These are phyloP conservation scores for Lagopus leucura DNA, from an alignment of 2,113 vertebrate species.

Conservation along the genomic window DNA sequence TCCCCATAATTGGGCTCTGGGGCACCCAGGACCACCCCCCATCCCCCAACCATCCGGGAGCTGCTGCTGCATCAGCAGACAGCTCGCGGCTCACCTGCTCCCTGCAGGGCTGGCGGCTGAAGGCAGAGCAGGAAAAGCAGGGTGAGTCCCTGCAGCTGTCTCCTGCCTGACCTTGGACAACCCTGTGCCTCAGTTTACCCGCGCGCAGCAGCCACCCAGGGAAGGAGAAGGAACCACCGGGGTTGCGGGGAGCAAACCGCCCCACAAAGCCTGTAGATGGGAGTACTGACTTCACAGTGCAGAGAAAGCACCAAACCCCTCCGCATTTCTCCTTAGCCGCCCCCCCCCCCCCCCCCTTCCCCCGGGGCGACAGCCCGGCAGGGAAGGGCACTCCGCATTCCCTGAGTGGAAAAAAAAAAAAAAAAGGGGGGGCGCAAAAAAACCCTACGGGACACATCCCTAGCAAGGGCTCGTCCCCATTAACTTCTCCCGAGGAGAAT, in stretches of 20 bases:
- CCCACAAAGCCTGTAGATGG: not conserved
- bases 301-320: not conserved
- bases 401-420: not conserved
- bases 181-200: constrained; percentile 62
- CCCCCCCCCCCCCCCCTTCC: constrained; percentile 38
- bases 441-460: too few species aligned
- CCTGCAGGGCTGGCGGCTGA: not conserved
- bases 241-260: not conserved
- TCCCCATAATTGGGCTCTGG: not conserved
- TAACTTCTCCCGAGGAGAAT: not conserved
- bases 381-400: constrained; percentile 26
- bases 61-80: not conserved
- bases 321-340: constrained; percentile 20
- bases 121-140: constrained; percentile 10
- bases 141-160: not conserved
- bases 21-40: not conserved
- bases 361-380: not conserved
- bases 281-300: not conserved
- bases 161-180: constrained; percentile 64
- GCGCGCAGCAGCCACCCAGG: not conserved
- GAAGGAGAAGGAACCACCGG: not conserved
- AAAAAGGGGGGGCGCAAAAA: not conserved
- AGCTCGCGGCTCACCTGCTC: not conserved
- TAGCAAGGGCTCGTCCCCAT: not conserved
- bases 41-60: not conserved